Base-by-base conservation (phyloP, 2,797 vertebrate genomes). In the Xyrichtys novacula region DNA sequence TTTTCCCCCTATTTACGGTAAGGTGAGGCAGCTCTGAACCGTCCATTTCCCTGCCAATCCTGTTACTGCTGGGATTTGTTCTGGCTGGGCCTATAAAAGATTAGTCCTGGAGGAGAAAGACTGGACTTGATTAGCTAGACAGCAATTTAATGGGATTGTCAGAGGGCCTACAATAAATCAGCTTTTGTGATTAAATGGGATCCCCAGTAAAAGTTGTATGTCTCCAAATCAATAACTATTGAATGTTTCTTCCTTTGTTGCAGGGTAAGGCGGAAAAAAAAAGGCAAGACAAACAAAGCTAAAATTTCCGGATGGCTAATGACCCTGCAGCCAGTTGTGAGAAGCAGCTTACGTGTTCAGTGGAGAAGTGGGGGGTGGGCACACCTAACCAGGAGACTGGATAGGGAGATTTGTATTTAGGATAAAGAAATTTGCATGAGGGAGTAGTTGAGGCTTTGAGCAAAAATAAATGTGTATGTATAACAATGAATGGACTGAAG, bases 121-220 rank as follows among this genome's bases (percentile, higher is more conserved):
- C 93, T 92, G 87, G 91, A 93, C 93, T 94, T 94, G 93, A 95
- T 95, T 94, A 94, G 94, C 89, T 90, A 94, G 93, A 94, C 94
- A 94, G 93, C 93, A 94, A 92, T 95, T 94, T 95, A 95, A 95
- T 95, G 93, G 93, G 93, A 95, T 94, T 94, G 93, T 94, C 93
- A 92, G 87, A 90, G 86, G 78, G 79, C 86, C 91, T 84, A 92
- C 91, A 91, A 94, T 95, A 94, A 95, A 95, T 94, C 94, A 93
- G 93, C 93, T 94, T 95, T 94, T 94, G 92, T 93, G 94, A 94
- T 95, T 94, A 94, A 95, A 95, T 94, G 93, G 93, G 89, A 88
- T 90, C 91, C 88, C 92, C 92, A 93, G 94, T 94, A 93, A 95
- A 95, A 94, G 90, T 94, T 92, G 86, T 83, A 88, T 74, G 77